Base-by-base conservation (phyloP, 2,797 vertebrate genomes). In the Danio choprae region DNA sequence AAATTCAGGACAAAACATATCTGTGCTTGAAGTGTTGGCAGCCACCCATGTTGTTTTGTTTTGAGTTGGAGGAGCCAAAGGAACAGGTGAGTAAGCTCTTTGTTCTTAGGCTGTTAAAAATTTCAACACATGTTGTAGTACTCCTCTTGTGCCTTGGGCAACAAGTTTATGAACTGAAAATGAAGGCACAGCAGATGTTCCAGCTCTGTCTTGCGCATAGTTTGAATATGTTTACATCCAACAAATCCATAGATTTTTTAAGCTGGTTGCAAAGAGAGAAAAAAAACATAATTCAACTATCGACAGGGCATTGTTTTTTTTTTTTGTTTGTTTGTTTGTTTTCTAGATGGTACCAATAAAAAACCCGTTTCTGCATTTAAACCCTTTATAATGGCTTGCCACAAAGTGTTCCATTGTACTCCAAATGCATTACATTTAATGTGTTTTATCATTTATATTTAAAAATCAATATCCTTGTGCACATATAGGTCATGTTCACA, bases 141-240 rank as follows among this genome's bases (percentile, higher is more conserved):
- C 74, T 70, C 29, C 44, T 77, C 44, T 64, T 68, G 58, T 73
- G 55, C 84, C 81, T 73, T 56, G 29, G 71, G 84, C 75, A 43
- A 83, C 53, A 83, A 59, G 79, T 81, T 81, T 83, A 85, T 77
- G 71, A 79, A 76, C 55, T 73, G 46, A 55, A 60, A 79, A 81
- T 67, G 60, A 78, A 80, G 77, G 79, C 60, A 9, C 40, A 76
- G 71, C 84, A 83, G 79, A 85, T 85, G 84, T 83, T 79, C 41
- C 20, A 13, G 41, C 46, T 53, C 74, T 62, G 29, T n/a, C 22
- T 55, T 41, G 41, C 59, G 62, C n/a, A 1, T 74, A 74, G 59
- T 74, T 85, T 79, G 5, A 53, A 50, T 51, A 29, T 76, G 60
- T 83, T 72, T 79, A 67, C 60, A 81, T 74, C 22, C 65, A 67